These are phyloP conservation scores for Cancer borealis DNA, from an alignment of 2,888 invertebrate species.

Conservation along the genomic window DNA sequence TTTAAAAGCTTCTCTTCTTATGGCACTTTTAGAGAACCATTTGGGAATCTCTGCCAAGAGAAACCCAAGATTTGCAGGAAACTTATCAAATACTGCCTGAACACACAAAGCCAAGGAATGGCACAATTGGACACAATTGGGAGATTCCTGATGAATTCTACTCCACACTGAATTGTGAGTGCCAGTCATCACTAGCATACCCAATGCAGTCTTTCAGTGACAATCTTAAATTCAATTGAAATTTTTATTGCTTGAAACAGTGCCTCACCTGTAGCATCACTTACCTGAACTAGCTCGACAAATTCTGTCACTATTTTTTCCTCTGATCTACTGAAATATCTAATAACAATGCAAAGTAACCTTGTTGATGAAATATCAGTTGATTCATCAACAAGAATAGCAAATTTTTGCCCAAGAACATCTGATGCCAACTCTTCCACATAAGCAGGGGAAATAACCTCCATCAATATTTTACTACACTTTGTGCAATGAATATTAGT, in stretches of 20 bases:
- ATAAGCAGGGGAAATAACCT: slow-evolving; percentile 42
- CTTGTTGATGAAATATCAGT: slow-evolving; percentile 45
- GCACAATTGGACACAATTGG: slow-evolving; percentile 43
- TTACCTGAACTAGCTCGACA: slow-evolving; percentile 44
- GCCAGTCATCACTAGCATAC: slow-evolving; percentile 60
- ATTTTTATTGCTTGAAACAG: slow-evolving; percentile 39
- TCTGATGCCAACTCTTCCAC: slow-evolving; percentile 45
- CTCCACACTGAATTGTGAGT: slow-evolving; percentile 46
- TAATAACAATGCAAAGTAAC: slow-evolving; percentile 40
- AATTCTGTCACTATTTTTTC: slow-evolving; percentile 52
- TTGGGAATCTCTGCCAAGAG: slow-evolving; percentile 55
- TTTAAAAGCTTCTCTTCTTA: slow-evolving; percentile 58
- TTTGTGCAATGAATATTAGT: slow-evolving; percentile 52
- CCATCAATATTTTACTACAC: slow-evolving; percentile 7
- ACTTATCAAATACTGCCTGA: slow-evolving; percentile 42
- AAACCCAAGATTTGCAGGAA: slow-evolving; percentile 50
- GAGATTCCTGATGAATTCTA: slow-evolving; percentile 49
- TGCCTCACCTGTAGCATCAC: slow-evolving; percentile 48
- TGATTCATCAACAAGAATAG: slow-evolving; percentile 54
- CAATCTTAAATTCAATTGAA: slow-evolving; percentile 28
- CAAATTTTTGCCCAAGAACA: slow-evolving; percentile 38
- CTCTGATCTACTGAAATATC: slow-evolving; percentile 46
- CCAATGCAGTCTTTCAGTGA: slow-evolving; percentile 51
- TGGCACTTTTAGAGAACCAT: slow-evolving; percentile 59
- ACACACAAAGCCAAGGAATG: slow-evolving; percentile 56